Percentiles rank a stretch among this genome's conserved stretches.
These are phyloP conservation scores for Ariolimax columbianus DNA, from an alignment of 2,888 invertebrate species.

Conservation along the genomic window DNA sequence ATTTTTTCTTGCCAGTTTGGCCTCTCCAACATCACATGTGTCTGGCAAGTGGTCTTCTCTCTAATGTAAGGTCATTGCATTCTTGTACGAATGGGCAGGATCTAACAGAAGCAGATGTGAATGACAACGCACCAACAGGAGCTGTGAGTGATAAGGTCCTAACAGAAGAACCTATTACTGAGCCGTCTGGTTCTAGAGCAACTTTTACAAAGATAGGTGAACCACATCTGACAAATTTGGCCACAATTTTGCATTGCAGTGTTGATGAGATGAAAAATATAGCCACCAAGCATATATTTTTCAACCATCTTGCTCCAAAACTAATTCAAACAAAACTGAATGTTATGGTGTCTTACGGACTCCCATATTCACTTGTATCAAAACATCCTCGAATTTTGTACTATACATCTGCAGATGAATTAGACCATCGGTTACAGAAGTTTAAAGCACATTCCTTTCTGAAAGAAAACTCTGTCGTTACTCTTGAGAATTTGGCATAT, in stretches of 20 bases:
- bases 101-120: background rate
- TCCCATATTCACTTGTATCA: constrained; percentile 11
- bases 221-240: background rate
- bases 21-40: background rate
- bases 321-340: constrained; percentile 16
- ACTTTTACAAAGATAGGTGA: background rate
- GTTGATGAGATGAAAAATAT: constrained; percentile 19
- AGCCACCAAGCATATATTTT: background rate
- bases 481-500: constrained; percentile 16
- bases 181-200: background rate
- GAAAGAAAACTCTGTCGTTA: constrained; percentile 2
- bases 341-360: constrained; percentile 14
- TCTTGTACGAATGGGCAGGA: background rate
- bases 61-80: background rate
- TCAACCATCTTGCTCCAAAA: constrained; percentile 17
- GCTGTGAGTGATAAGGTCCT: background rate
- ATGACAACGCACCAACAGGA: background rate
- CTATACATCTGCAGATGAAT: constrained; percentile 21
- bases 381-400: constrained; percentile 31
- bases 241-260: background rate
- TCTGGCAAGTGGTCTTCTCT: background rate
- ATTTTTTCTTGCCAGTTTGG: background rate
- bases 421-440: constrained; percentile 30
- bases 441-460: constrained; percentile 20
- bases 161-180: too few species aligned